Conservation (phyloP, 2,797 vertebrate species). For the Calcarius lapponicus region DNA sequence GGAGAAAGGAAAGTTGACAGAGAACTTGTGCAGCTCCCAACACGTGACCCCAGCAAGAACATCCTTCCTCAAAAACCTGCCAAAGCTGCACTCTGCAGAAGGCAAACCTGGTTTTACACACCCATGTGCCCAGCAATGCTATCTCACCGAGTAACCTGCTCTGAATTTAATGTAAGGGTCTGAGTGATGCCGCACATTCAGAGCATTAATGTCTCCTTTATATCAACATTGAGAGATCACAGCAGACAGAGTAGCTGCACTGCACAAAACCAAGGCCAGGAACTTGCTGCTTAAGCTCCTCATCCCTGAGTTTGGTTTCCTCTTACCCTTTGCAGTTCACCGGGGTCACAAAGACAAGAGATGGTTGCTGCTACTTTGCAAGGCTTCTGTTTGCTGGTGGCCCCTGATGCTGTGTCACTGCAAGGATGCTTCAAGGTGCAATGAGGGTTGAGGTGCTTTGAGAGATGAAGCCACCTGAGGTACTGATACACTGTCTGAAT, state of each 20-base stretch:
- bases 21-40: not conserved
- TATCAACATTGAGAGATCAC: not conserved
- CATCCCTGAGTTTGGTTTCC: not conserved
- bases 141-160: not conserved
- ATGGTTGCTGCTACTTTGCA: not conserved
- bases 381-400: not conserved
- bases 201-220: not conserved
- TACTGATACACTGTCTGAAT: not conserved
- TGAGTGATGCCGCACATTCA: not conserved
- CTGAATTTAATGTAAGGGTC: not conserved
- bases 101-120: not conserved
- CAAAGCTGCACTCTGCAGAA: not conserved
- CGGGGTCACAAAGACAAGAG: not conserved
- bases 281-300: not conserved
- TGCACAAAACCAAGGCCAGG: not conserved
- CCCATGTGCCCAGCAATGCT: not conserved
- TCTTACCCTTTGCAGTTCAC: constrained; percentile 4
- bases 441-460: not conserved
- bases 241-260: not conserved
- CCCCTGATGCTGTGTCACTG: not conserved
- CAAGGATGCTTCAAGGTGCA: not conserved
- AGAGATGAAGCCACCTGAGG: not conserved
- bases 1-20: not conserved
- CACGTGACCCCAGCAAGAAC: not conserved
- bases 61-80: not conserved